Evolutionary conservation across 2,797 vertebrate genomes (phyloP).

Genomic region (Fratercula arctica): DNA sequence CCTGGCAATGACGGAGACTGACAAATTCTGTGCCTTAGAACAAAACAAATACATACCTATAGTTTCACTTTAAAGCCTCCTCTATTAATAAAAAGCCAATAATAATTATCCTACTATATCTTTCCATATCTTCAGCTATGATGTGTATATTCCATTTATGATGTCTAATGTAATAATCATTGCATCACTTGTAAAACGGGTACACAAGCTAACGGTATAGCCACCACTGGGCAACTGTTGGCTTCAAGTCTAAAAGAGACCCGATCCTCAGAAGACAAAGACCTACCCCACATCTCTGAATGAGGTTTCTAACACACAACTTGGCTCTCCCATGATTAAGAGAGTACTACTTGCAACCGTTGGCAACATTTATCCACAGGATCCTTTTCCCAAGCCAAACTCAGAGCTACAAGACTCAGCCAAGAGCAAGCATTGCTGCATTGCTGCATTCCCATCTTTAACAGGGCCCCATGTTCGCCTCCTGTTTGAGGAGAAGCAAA

Average conservation of each 20-base stretch:
- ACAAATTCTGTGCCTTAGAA: neutral
- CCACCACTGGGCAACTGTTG: neutral
- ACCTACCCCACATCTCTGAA: neutral
- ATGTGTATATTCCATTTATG: neutral
- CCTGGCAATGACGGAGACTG: neutral
- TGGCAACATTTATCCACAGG: neutral
- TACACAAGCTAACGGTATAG: neutral
- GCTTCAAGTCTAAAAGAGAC: neutral
- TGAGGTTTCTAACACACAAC: neutral
- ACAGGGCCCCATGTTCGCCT: accelerated
- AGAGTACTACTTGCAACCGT: neutral
- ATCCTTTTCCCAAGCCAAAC: neutral
- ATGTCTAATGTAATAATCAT: neutral
- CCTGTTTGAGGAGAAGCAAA: neutral
- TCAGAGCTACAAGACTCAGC: neutral
- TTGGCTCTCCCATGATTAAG: neutral
- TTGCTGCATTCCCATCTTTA: accelerated
- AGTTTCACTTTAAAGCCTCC: neutral
- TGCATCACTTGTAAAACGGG: neutral
- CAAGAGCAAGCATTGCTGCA: accelerated
- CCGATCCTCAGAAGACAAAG: neutral
- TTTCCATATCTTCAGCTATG: neutral
- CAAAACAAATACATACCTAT: neutral
- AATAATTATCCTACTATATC: neutral
- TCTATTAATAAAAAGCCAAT: neutral